These are phyloP conservation scores for Gouania willdenowi DNA, from an alignment of 2,797 vertebrate species.

Conservation along the genomic window DNA sequence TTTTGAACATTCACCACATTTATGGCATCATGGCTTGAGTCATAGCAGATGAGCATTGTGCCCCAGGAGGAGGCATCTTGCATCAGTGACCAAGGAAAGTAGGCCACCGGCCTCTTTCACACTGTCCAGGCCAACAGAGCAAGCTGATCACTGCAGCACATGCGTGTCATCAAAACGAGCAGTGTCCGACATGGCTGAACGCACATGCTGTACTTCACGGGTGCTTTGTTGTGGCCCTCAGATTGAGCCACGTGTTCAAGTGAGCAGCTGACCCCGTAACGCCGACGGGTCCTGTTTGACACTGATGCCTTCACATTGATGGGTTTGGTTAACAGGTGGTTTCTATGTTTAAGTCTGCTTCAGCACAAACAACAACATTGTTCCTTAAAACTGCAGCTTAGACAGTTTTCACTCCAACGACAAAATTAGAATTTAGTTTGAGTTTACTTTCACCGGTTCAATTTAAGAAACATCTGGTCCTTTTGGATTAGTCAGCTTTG, in stretches of 20 bases:
- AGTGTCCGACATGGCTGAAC: slow-evolving; percentile 26
- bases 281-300: background rate
- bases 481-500: slow-evolving; percentile 13
- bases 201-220: slow-evolving; percentile 8
- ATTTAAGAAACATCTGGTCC: slow-evolving; percentile 25
- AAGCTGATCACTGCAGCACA: slow-evolving; percentile 35
- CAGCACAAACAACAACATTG: background rate
- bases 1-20: too few relatives aligned
- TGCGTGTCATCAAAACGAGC: slow-evolving; percentile 34
- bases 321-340: background rate
- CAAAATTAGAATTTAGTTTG: too few relatives aligned
- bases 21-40: background rate
- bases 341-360: background rate
- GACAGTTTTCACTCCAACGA: too few relatives aligned
- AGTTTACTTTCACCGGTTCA: too few relatives aligned
- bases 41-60: too few relatives aligned
- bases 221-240: background rate
- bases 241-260: background rate
- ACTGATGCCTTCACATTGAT: background rate
- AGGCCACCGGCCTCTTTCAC: slow-evolving; percentile 40
- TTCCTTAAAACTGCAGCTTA: too few relatives aligned
- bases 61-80: slow-evolving; percentile 17
- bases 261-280: background rate
- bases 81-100: slow-evolving; percentile 29
- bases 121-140: slow-evolving; percentile 4